Conservation (phyloP, 2,113 vertebrate species). For the Microcebus griseorufus region DNA sequence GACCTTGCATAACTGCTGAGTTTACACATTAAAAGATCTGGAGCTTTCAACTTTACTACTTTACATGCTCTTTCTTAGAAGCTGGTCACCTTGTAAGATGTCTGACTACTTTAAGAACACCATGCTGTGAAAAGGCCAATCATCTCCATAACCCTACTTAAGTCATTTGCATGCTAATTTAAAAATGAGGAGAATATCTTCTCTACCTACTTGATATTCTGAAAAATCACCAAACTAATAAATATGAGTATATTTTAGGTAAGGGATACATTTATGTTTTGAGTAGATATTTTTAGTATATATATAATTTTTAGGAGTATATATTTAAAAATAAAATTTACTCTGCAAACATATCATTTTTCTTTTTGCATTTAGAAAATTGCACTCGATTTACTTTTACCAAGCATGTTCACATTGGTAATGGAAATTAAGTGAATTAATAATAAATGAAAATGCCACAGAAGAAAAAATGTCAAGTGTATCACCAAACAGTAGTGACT, state of each 20-base stretch:
- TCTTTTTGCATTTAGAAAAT: not conserved
- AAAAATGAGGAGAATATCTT: not conserved
- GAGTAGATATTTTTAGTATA: not conserved
- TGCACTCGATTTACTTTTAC: not conserved
- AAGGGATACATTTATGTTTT: not conserved
- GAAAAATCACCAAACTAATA: not conserved
- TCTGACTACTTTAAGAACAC: not conserved
- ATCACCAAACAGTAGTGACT: not conserved
- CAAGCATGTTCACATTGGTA: not conserved
- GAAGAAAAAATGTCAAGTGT: not conserved
- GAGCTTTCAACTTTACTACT: no score
- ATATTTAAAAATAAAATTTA: not conserved
- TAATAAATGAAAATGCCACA: not conserved
- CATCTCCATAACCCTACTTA: rapidly evolving
- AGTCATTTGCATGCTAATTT: not conserved
- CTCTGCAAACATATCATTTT: not conserved
- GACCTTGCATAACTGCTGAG: not conserved
- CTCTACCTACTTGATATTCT: not conserved
- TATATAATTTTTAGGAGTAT: not conserved
- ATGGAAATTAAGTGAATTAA: not conserved
- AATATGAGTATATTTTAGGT: not conserved
- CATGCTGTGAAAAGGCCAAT: not conserved
- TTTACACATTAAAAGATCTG: not conserved
- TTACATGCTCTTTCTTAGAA: not conserved
- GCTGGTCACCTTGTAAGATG: no score